Base-by-base conservation (phyloP, 2,113 vertebrate genomes). In the Felis catus region DNA sequence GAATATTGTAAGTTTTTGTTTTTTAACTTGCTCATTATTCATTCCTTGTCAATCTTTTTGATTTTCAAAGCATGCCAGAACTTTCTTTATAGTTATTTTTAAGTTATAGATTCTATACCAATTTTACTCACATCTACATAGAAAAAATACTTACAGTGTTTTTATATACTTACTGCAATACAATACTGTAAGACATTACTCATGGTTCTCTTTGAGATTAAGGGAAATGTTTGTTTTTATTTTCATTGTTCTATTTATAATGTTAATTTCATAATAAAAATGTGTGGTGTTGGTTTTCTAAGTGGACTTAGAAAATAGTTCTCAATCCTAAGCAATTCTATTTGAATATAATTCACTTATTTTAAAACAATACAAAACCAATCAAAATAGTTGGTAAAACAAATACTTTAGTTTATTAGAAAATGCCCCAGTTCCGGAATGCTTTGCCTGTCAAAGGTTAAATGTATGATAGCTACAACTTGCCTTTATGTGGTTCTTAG, bases 41-140 rank as follows among this genome's bases (percentile, higher is more conserved):
- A 74, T 15, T 65, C 76, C 39, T 94, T 36, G 18, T 65, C 71
- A 79, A 51, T 81, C 25, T 89, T 71, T 97, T 85, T 68, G 29
- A 65, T 71, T 94, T 97, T 95, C 55, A 96, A 85, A 90, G 31
- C 58, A 61, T 51, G 31, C 16, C 31, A 91, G 71, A 95, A 82
- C 2, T 78, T 89, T 92, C 51, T 94, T 74, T 76, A 93, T 33
- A 92, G 63, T 2, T 65, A 53, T 15, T 87, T 68, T 82, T 81
- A 88, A 86, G 9, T 12, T 31, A 89, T 41, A 55, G 79, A 39
- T 74, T 93, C 27, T 23, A 51, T 16, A n/a, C n/a, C 3, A 51
- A 31, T 53, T 88, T 94, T 82, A 68, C 55, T 91, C 51, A 73
- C 8, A 91, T 55, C 53, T 71, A 39, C 19, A n/a, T 6, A 82